Percentiles rank a stretch among this genome's conserved stretches.
phyloP scores from a whole-genome alignment of 2,113 vertebrate species.

The Semicossyphus pulcher region DNA sequence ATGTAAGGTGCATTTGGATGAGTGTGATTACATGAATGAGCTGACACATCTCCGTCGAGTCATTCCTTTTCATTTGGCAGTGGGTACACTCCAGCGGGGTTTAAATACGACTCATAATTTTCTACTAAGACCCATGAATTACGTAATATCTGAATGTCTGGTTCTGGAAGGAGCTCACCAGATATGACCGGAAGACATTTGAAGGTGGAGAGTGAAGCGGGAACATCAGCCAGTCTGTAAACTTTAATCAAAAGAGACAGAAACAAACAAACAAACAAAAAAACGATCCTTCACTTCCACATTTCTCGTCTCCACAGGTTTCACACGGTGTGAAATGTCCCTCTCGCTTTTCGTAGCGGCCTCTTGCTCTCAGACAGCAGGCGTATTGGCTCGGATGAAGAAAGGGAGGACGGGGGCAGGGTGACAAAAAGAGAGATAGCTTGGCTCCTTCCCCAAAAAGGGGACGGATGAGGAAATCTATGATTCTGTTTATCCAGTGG shows the following conservation, averaged over 20 bases:
- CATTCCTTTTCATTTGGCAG: conserved; percentile 46
- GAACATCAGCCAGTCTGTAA: conserved; percentile 27
- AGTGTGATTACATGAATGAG: conserved; percentile 23
- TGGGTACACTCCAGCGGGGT: conserved; percentile 5
- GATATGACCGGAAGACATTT: conserved; percentile 68
- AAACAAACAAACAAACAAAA: conserved; percentile 27
- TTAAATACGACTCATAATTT: conserved; percentile 1
- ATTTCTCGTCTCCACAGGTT: conserved; percentile 30
- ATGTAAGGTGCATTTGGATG: conserved; percentile 54
- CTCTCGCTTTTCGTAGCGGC: conserved; percentile 7
- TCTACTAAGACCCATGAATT: conserved; percentile 18
- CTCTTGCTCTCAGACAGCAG: conserved; percentile 24
- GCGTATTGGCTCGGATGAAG: conserved; percentile 17
- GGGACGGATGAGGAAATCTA: conserved; percentile 38
- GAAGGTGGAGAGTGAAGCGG: conserved; percentile 28
- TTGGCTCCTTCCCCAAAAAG: conserved; percentile 28
- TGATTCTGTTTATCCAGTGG: conserved; percentile 71
- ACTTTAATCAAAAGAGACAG: conserved; percentile 58
- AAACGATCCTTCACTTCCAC: conserved; percentile 16
- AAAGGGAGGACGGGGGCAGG: conserved; percentile 12
- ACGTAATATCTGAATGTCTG: conserved; percentile 10
- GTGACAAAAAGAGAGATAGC: conserved; percentile 35
- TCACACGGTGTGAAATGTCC: neutral
- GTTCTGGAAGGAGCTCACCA: conserved; percentile 52
- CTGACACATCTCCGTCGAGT: conserved; percentile 9